phyloP scores from a whole-genome alignment of 2,888 invertebrate genomes.

The Listrodromus nycthemerus region DNA sequence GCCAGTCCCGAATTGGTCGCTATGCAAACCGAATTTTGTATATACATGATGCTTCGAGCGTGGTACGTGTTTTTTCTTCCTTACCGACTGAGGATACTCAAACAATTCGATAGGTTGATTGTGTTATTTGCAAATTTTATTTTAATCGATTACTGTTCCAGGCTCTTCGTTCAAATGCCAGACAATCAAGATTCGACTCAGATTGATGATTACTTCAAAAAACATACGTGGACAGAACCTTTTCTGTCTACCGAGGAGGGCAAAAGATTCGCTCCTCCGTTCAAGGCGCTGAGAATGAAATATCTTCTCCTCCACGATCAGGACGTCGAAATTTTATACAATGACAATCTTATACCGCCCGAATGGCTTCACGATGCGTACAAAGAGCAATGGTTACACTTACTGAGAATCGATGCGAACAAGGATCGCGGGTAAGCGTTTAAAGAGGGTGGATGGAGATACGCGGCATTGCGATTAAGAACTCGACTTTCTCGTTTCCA shows the following conservation, averaged over 20 bases:
- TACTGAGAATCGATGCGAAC: conserved; percentile 89
- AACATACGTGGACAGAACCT: conserved; percentile 83
- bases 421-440: conserved; percentile 88
- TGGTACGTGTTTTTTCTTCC: conserved; percentile 84
- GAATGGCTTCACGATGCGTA: conserved; percentile 89
- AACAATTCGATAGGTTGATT: background rate
- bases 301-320: conserved; percentile 90
- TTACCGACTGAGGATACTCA: background rate
- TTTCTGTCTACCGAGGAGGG: conserved; percentile 88
- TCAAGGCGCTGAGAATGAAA: conserved; percentile 88
- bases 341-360: conserved; percentile 89
- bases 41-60: conserved; percentile 89
- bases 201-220: conserved; percentile 80
- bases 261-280: conserved; percentile 87
- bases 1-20: conserved; percentile 89
- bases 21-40: conserved; percentile 92
- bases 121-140: background rate
- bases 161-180: conserved; percentile 79
- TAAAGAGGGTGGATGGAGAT: background rate
- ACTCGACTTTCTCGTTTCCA: conserved; percentile 29
- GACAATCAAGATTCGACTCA: conserved; percentile 75
- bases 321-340: conserved; percentile 88
- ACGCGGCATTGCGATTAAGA: background rate
- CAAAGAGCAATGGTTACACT: conserved; percentile 89
- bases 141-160: conserved; percentile 52